Base-by-base conservation (phyloP, 1,140 invertebrate species). In the Conopomorpha cramerella region DNA sequence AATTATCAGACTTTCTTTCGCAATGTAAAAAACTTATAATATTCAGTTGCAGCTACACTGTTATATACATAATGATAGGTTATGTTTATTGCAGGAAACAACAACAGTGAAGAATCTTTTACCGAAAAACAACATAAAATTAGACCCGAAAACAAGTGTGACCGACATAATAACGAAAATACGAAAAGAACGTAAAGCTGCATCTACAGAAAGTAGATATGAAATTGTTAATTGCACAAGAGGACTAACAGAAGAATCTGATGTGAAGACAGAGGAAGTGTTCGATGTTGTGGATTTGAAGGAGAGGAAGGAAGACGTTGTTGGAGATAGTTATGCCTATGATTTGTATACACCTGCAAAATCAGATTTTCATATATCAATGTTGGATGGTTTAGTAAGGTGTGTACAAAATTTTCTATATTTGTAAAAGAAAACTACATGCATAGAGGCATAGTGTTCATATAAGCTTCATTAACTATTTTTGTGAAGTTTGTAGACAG, bases 251-350 rank as follows among this genome's bases (percentile, higher is more conserved):
- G 49, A 76, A 10, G 55, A 63, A 23, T 41, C 38, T n/a, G 56
- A 61, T 36, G 39, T 49, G 6, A 49, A 56, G 11, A 34, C 37
- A 19, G 38, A 50, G 13, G 46, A 63, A 32, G 11, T 47, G 8
- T 64, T 56, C 39, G 49, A 76, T 51, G 46, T 79, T 29, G 57
- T 79, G 1, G 77, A 79, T 45, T 47, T 79, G 10, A 31, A 40
- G 34, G 44, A 65, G 32, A 62, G 41, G 14, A 44, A 51, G 15
- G 47, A 51, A 23, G 55, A 55, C 32, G 36, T n/a, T n/a, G n/a
- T n/a, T n/a, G n/a, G n/a, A n/a, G n/a, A n/a, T n/a, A n/a, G n/a
- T 28, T 83, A 78, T 59, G 79, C 77, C 13, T 82, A 81, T 52
- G 81, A 83, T 55, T 51, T 83, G 18, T 83, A 83, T 43, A 78